These are phyloP conservation scores for Lepus oiostolus DNA, from an alignment of 2,797 vertebrate species.

Conservation along the genomic window DNA sequence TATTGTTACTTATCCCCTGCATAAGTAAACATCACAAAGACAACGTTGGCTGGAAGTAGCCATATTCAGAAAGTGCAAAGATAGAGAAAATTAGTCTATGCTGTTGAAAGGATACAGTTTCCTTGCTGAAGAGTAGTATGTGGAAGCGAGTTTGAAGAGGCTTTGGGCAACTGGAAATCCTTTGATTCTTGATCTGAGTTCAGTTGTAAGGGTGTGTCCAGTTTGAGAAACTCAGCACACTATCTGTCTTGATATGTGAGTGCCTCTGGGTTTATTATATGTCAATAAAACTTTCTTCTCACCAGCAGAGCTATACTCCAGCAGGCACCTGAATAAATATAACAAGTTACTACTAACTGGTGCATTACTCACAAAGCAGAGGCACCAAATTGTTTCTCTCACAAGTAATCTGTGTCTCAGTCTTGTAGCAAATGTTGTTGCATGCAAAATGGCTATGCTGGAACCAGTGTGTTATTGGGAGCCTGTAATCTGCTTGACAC, in stretches of 20 bases:
- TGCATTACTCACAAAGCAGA: neutral
- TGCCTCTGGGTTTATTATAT: neutral
- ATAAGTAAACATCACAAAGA: neutral
- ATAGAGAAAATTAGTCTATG: neutral
- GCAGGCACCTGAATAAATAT: neutral
- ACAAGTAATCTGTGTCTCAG: slow-evolving; percentile 16
- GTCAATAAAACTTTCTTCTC: neutral
- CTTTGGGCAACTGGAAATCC: neutral
- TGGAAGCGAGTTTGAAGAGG: neutral
- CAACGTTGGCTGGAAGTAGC: neutral
- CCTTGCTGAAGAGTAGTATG: neutral
- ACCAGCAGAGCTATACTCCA: neutral
- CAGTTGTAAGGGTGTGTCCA: neutral
- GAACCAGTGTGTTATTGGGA: neutral
- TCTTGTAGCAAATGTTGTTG: neutral
- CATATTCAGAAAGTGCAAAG: neutral
- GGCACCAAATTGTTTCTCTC: neutral
- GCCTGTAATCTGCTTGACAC: neutral
- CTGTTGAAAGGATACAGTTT: neutral
- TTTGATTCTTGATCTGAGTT: neutral
- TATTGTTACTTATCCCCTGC: neutral
- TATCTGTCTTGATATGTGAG: neutral
- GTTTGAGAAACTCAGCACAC: slow-evolving; percentile 25
- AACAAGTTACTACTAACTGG: neutral
- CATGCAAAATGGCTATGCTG: neutral